Evolutionary conservation across 1,140 invertebrate genomes (phyloP).

Genomic region (Brachionus calyciflorus): DNA sequence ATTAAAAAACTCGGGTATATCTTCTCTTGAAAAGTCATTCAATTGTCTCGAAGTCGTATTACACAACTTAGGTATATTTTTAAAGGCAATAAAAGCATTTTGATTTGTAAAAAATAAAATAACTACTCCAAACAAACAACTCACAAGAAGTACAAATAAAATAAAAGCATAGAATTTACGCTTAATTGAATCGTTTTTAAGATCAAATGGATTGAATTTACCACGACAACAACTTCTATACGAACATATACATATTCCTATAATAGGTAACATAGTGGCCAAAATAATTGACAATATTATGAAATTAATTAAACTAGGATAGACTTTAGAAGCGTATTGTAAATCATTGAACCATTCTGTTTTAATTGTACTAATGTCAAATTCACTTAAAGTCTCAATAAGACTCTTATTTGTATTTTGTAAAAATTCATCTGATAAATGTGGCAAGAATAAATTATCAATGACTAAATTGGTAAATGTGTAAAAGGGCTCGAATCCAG

Average conservation of each 20-base stretch:
- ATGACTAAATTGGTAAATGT: constrained; percentile 27
- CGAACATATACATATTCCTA: not conserved
- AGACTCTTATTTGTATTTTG: not conserved
- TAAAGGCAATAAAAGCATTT: constrained; percentile 6
- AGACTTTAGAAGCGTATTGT: not conserved
- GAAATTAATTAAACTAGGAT: constrained; percentile 13
- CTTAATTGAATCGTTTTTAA: constrained; percentile 3
- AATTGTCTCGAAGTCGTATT: constrained; percentile 12
- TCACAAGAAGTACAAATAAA: constrained; percentile 4
- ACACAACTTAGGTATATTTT: not conserved
- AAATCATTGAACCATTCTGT: not conserved
- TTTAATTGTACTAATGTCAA: not conserved
- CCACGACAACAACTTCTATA: constrained; percentile 10
- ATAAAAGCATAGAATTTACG: constrained; percentile 24
- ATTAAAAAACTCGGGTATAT: not conserved
- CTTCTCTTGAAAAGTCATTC: constrained; percentile 24
- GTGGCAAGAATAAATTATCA: constrained; percentile 22
- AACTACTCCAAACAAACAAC: not conserved
- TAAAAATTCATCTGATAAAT: not conserved
- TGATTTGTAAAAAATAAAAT: constrained; percentile 41
- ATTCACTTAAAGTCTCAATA: not conserved
- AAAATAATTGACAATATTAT: not conserved
- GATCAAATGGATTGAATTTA: constrained; percentile 39
- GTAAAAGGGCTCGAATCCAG: constrained; percentile 37
- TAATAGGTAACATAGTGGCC: not conserved